Base-by-base conservation (phyloP, 2,113 vertebrate genomes). In the Urocitellus parryii region DNA sequence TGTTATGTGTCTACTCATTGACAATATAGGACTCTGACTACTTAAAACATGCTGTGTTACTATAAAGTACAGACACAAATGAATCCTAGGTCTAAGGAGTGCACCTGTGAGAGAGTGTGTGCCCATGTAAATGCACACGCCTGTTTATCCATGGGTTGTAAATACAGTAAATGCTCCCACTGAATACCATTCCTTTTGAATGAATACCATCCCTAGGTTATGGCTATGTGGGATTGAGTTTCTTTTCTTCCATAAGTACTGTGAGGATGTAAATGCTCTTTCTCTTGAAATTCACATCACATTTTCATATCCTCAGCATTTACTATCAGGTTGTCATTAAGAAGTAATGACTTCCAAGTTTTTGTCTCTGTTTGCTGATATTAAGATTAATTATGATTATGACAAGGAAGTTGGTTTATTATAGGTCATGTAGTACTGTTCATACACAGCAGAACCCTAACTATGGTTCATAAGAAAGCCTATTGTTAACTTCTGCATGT, bases 301-400 rank as follows among this genome's bases (percentile, higher is more conserved):
- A 27, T 76, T 93, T 85, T 51, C 80, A 90, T 63, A 80, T 79
- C 20, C 24, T 94, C 2, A 80, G 17, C 11, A 91, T 91, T 90
- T 73, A 80, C 34, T 91, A 77, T 9, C 7, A 72, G 96, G 24
- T 16, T 22, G 29, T 82, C 61, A 90, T 80, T 22, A 65, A 34
- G 37, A 96, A 82, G 24, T 51, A 63, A 20, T 90, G 45, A 37
- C 14, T 73, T 80, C 39, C 34, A 73, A 63, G 39, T 67, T 95
- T 51, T 87, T 76, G 4, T 79, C 88, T 53, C 27, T 48, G 14
- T 90, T 84, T 94, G 67, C 3, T 56, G 82, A 39, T 45, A 78
- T 39, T 95, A 56, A 90, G 65, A 56, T 78, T 81, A 86, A 90
- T 68, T 90, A 45, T 91, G 25, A 90, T 88, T 72, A 22, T 92